Evolutionary conservation across 2,888 invertebrate species (phyloP).

Genomic region (Timema podura): DNA sequence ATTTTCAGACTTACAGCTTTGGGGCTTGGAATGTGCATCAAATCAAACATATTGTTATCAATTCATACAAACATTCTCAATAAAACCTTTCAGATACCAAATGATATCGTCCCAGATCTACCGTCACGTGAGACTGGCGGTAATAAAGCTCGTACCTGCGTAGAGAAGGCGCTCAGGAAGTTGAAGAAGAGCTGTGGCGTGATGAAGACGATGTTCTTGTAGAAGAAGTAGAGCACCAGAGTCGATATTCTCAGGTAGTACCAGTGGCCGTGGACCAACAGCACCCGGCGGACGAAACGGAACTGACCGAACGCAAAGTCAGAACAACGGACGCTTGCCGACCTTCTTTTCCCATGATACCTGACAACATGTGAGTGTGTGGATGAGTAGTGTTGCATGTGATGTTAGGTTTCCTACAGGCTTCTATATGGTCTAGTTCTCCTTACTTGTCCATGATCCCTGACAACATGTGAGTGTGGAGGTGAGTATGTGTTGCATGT

Average conservation of each 20-base stretch:
- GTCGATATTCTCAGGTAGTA: slow-evolving; percentile 71
- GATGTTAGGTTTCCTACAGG: no score
- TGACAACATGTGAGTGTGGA: no score
- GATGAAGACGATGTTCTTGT: slow-evolving; percentile 78
- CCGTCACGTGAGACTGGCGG: not conserved
- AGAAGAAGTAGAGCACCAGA: slow-evolving; percentile 79
- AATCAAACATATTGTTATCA: no score
- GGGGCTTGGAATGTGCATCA: no score
- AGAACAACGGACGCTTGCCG: slow-evolving; percentile 63
- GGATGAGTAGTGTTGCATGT: no score
- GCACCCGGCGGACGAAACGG: slow-evolving; percentile 66
- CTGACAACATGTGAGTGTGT: slow-evolving; percentile 34
- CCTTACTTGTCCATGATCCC: no score
- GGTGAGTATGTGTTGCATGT: no score
- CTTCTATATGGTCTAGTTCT: no score
- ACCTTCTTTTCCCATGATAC: slow-evolving; percentile 56
- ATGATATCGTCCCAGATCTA: not conserved
- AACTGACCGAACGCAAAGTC: slow-evolving; percentile 87
- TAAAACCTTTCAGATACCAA: not conserved
- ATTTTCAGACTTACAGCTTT: no score
- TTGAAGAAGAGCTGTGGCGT: slow-evolving; percentile 53
- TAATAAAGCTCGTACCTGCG: slow-evolving; percentile 40
- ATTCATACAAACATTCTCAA: no score
- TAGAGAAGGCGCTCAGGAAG: slow-evolving; percentile 46
- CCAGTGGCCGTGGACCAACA: slow-evolving; percentile 81